Evolutionary conservation across 2,888 invertebrate species (phyloP).

Genomic region (Acanthosepion pharaonis): DNA sequence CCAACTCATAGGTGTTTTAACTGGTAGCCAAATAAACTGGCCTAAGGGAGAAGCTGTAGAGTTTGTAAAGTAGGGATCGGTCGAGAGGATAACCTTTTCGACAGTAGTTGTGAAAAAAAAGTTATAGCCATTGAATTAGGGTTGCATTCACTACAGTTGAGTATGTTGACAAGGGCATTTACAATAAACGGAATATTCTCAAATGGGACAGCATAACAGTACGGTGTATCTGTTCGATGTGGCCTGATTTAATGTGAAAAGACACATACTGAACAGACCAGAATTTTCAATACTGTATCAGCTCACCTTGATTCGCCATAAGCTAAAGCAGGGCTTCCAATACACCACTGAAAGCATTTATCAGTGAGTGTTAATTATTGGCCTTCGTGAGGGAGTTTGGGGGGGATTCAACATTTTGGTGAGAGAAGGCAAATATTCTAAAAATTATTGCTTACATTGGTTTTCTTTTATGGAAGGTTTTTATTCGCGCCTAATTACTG

Average conservation of each 20-base stretch:
- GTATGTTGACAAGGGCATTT: slow-evolving; percentile 2
- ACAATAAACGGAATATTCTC: background rate
- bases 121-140: background rate
- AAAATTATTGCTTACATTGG: background rate
- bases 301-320: background rate
- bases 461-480: background rate
- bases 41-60: background rate
- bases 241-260: background rate
- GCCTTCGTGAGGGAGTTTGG: background rate
- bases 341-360: background rate
- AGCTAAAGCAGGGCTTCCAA: background rate
- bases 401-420: background rate
- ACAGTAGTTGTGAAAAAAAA: slow-evolving; percentile 4
- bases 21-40: background rate
- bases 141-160: slow-evolving; percentile 15
- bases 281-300: background rate
- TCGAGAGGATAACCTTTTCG: slow-evolving; percentile 21
- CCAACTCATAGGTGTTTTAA: slow-evolving; percentile 17
- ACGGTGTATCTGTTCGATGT: background rate
- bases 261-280: background rate
- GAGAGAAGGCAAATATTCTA: background rate
- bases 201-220: background rate
- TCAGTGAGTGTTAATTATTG: background rate
- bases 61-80: background rate
- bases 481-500: background rate